Conservation (phyloP, 2,113 vertebrate species). For the Callithrix jacchus region DNA sequence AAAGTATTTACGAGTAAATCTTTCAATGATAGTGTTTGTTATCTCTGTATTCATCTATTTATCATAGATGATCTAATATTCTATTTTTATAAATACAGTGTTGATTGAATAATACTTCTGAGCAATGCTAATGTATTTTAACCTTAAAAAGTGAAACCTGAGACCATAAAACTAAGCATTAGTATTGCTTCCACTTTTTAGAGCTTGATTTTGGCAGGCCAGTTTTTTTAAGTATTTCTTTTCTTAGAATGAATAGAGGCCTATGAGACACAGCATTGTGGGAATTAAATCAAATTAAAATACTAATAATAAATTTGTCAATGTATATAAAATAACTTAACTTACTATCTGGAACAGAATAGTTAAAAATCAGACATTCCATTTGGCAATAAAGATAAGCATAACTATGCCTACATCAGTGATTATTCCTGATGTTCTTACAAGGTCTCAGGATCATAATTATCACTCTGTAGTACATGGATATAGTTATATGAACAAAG, state of each 20-base stretch:
- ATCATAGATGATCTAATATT: not conserved
- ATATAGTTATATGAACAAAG: not conserved
- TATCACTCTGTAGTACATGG: not conserved
- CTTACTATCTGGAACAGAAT: not conserved
- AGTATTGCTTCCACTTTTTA: not conserved
- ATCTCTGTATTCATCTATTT: not conserved
- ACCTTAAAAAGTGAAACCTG: not conserved
- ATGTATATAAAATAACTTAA: not conserved
- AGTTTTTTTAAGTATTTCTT: not conserved
- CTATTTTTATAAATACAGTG: not conserved
- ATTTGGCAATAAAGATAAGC: not conserved
- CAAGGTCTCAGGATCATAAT: not conserved
- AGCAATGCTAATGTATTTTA: not conserved
- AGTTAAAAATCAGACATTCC: not conserved
- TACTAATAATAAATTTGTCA: not conserved
- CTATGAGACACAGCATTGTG: not conserved
- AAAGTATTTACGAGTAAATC: not conserved
- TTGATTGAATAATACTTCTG: not conserved
- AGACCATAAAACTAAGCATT: not conserved
- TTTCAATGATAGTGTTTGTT: not conserved
- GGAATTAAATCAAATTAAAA: slow-evolving; percentile 9
- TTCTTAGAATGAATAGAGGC: not conserved
- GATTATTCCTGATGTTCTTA: not conserved
- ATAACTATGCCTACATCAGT: not conserved
- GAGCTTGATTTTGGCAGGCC: not conserved